Base-by-base conservation (phyloP, 2,797 vertebrate genomes). In the Leucoraja ocellata region DNA sequence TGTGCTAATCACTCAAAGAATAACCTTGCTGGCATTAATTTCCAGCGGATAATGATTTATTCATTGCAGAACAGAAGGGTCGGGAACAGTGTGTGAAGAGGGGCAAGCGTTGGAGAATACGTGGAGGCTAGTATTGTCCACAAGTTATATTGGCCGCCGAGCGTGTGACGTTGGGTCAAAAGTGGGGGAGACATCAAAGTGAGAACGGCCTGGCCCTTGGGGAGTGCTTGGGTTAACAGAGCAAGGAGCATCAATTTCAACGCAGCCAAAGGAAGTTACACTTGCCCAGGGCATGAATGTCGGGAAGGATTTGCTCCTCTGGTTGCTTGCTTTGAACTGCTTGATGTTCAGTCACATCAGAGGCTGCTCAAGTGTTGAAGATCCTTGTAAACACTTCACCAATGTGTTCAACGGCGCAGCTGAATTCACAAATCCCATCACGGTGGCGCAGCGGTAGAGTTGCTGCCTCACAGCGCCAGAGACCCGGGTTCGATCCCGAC, bases 21-120 rank as follows among this genome's bases (percentile, higher is more conserved):
- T 86, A 86, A 86, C 58, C 58, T 86, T 63, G 28, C 83, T 86
- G 61, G 65, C 14, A 61, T n/a, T 65, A 88, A 88, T 88, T 88
- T 83, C 46, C 58, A 58, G 1, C 80, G 16, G 58, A 28, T 83
- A 32, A n/a, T 65, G 61, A 65, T 63, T 63, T 58, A n/a, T 65
- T 61, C 61, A 88, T 18, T 65, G 84, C 58, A 65, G 61, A 65
- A 25, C 84, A 65, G 16, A n/a, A 36, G n/a, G 28, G 32, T 28
- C 84, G 18, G 61, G 28, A 61, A 88, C 63, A 88, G n/a, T 32
- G 65, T 65, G 83, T 88, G 63, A 28, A 88, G 14, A 3, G 61
- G 32, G 61, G 28, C 83, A 65, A 32, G 61, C 1, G 46, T 65
- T 88, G 58, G n/a, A 63, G 61, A 65, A 54, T 32, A 88, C 63